phyloP scores from a whole-genome alignment of 2,113 vertebrate species.

The Phalacrocorax carbo region DNA sequence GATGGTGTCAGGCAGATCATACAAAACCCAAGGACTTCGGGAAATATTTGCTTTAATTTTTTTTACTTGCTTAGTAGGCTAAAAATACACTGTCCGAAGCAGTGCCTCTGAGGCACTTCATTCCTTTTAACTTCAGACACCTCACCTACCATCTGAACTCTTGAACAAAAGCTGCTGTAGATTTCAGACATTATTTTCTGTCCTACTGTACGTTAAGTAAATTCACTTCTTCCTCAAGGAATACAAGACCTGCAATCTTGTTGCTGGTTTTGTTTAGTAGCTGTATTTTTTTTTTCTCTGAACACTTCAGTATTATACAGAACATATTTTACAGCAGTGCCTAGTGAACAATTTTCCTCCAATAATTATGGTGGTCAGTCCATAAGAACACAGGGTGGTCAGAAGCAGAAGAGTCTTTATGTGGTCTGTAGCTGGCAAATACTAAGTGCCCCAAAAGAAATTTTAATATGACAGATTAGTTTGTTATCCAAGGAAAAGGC shows the following conservation, averaged over 20 bases:
- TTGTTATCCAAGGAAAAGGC: background rate
- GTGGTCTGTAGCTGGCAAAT: background rate
- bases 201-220: background rate
- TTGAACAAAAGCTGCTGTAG: background rate
- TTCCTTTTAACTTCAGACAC: slow-evolving; percentile 27
- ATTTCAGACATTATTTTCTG: slow-evolving; percentile 21
- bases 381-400: background rate
- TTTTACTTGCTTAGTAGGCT: background rate
- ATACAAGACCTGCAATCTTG: background rate
- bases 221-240: background rate
- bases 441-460: background rate
- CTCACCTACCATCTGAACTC: background rate
- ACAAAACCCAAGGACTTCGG: background rate
- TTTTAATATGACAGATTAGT: background rate
- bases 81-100: slow-evolving; percentile 12
- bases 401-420: background rate
- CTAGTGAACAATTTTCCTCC: background rate
- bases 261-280: background rate
- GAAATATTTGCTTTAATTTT: slow-evolving; percentile 1
- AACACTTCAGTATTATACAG: background rate
- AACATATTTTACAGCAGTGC: background rate
- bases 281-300: background rate
- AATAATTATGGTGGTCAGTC: background rate
- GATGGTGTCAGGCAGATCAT: background rate
- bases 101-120: background rate